These are phyloP conservation scores for Siniperca obscura DNA, from an alignment of 2,797 vertebrate genomes.

Conservation along the genomic window DNA sequence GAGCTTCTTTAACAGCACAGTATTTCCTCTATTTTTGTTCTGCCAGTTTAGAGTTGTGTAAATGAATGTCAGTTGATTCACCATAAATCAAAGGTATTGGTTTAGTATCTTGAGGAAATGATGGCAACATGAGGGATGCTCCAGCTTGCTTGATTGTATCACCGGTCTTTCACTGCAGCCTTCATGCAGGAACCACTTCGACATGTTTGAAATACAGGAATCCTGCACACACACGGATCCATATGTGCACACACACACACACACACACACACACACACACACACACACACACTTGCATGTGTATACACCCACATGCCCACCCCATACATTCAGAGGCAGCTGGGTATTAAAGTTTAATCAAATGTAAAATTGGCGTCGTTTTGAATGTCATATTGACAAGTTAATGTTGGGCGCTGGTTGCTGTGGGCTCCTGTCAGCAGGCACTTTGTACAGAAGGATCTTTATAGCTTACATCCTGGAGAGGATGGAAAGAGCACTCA, in stretches of 20 bases:
- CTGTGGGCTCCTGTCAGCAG: constrained; percentile 32
- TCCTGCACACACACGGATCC: neutral
- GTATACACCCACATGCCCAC: neutral
- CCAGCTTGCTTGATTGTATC: constrained; percentile 60
- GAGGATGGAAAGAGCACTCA: constrained; percentile 35
- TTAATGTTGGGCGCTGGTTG: constrained; percentile 42
- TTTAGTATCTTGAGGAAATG: constrained; percentile 82
- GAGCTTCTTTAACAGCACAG: constrained; percentile 56
- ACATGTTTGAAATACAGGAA: constrained; percentile 53
- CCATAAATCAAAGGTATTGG: constrained; percentile 86
- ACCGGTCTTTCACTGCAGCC: constrained; percentile 53
- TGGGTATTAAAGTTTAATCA: constrained; percentile 53
- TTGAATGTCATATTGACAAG: constrained; percentile 62
- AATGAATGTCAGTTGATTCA: constrained; percentile 75
- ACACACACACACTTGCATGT: neutral
- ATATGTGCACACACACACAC: constrained; percentile 1
- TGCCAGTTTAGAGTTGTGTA: constrained; percentile 71
- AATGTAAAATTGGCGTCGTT: constrained; percentile 55
- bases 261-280: constrained; percentile 1
- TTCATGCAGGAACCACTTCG: constrained; percentile 38
- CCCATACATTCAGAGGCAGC: constrained; percentile 31
- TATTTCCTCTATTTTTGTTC: constrained; percentile 69
- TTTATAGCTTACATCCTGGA: constrained; percentile 33
- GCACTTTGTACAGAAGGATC: constrained; percentile 50
- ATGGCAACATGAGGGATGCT: constrained; percentile 71